Percentiles rank a stretch among this genome's conserved stretches.
Conservation (phyloP, 2,797 vertebrate species). For the Mallotus villosus region DNA sequence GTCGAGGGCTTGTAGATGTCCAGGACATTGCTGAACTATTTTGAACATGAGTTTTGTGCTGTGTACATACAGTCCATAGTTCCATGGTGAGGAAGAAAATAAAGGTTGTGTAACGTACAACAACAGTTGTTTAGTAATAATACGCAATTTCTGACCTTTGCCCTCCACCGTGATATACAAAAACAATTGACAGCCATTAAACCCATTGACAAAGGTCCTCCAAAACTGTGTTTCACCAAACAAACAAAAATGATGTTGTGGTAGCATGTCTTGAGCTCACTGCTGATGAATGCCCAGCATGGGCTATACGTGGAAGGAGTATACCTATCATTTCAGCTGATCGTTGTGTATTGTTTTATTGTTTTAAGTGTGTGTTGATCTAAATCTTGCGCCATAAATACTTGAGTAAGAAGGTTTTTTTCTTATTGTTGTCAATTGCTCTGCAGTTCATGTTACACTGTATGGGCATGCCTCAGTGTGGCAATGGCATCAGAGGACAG, state of each 20-base stretch:
- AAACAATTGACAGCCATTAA: constrained; percentile 53
- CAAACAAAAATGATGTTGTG: not conserved
- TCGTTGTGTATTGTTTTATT: not conserved
- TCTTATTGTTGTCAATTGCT: not conserved
- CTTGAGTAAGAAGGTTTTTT: not conserved
- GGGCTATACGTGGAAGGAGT: too few relatives aligned
- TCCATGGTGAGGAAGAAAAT: not conserved
- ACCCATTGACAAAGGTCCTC: constrained; percentile 45
- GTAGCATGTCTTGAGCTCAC: too few relatives aligned
- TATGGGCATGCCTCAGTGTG: not conserved
- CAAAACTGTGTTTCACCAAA: constrained; percentile 31
- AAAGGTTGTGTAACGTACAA: not conserved
- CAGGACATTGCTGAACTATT: not conserved
- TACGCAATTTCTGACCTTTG: constrained; percentile 33
- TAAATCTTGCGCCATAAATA: not conserved
- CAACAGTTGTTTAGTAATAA: too few relatives aligned
- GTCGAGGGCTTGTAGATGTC: not conserved
- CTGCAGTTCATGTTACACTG: not conserved
- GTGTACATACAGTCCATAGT: not conserved
- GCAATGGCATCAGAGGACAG: not conserved
- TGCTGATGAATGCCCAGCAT: too few relatives aligned
- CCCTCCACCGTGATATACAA: constrained; percentile 20
- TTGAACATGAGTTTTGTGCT: not conserved
- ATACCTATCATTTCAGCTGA: not conserved
- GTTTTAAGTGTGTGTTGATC: not conserved